Conservation (phyloP, 2,888 invertebrate species). For the Plagodis pulveraria region DNA sequence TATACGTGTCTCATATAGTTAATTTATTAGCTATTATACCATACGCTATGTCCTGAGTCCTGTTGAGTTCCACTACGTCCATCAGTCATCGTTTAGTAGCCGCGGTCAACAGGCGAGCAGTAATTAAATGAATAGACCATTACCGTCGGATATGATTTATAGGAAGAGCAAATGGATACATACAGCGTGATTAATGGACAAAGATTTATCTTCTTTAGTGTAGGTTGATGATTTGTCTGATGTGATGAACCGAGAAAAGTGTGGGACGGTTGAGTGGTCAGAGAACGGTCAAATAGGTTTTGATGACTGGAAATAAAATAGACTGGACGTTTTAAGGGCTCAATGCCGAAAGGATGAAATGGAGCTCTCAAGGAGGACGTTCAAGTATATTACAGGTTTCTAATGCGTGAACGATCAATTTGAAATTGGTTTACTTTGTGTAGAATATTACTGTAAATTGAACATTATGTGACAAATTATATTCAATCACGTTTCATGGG, state of each 20-base stretch:
- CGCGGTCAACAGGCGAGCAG: slow-evolving; percentile 37
- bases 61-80: slow-evolving; percentile 2
- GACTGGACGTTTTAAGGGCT: too few relatives aligned
- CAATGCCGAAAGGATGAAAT: too few relatives aligned
- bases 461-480: too few relatives aligned
- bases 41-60: neutral
- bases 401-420: too few relatives aligned
- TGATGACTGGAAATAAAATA: neutral
- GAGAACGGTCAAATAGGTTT: neutral
- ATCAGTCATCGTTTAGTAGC: slow-evolving; percentile 25
- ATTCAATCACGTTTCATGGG: too few relatives aligned
- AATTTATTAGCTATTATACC: slow-evolving; percentile 7
- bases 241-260: neutral
- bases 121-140: slow-evolving; percentile 43
- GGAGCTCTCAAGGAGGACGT: too few relatives aligned
- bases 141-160: slow-evolving; percentile 37
- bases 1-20: too few relatives aligned
- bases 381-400: too few relatives aligned
- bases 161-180: slow-evolving; percentile 36
- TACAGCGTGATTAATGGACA: slow-evolving; percentile 32
- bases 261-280: slow-evolving; percentile 1
- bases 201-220: slow-evolving; percentile 25
- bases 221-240: slow-evolving; percentile 14
- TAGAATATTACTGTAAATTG: too few relatives aligned
- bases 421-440: too few relatives aligned